Evolutionary conservation across 2,797 vertebrate genomes (phyloP).

Genomic region (Esox lucius): DNA sequence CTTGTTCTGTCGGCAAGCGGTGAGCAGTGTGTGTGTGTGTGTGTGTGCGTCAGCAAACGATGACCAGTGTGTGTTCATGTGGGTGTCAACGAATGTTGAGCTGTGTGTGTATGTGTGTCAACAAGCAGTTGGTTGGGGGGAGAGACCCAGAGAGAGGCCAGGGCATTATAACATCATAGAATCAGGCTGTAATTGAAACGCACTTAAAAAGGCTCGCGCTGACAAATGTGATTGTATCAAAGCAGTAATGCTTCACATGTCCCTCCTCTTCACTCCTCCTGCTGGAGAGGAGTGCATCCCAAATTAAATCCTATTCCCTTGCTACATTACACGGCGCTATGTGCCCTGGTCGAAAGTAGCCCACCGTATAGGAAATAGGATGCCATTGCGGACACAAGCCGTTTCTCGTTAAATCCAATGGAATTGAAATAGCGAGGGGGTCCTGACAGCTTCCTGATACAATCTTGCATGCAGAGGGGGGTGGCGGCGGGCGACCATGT

Average conservation of each 20-base stretch:
- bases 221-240: constrained; percentile 95
- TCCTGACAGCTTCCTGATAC: constrained; percentile 88
- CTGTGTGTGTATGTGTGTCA: background rate
- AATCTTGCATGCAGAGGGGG: constrained; percentile 67
- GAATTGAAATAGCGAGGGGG: constrained; percentile 82
- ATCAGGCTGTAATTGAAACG: constrained; percentile 97
- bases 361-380: background rate
- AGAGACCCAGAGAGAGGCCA: constrained; percentile 59
- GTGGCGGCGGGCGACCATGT: constrained; percentile 67
- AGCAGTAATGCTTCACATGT: constrained; percentile 85
- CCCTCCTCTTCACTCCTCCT: constrained; percentile 71
- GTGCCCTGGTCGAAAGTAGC: background rate
- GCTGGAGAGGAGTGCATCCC: background rate
- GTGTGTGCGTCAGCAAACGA: background rate
- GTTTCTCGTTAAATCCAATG: constrained; percentile 91
- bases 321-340: background rate
- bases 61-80: background rate
- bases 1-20: constrained; percentile 80
- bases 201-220: constrained; percentile 97
- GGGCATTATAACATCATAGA: constrained; percentile 95
- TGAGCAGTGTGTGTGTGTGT: background rate
- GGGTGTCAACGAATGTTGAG: background rate
- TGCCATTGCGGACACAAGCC: background rate
- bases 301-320: background rate
- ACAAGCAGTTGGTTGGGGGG: background rate